Conservation (phyloP, 2,888 invertebrate genomes). For the Rapana venosa region DNA sequence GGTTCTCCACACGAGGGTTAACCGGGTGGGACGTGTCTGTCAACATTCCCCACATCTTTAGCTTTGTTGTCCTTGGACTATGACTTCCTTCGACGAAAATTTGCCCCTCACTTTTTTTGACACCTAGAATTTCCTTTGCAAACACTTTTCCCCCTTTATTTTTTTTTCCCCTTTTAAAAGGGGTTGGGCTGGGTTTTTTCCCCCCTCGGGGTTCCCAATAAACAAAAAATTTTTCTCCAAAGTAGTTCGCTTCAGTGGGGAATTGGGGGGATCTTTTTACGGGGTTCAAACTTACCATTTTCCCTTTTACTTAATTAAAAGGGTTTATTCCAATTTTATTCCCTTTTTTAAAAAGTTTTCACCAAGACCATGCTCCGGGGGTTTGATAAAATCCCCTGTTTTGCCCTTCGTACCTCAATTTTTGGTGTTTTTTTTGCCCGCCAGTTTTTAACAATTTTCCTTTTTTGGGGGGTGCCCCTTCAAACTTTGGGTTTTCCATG, state of each 20-base stretch:
- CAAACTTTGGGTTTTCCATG: too few species aligned
- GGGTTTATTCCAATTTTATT: neutral
- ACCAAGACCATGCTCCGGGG: constrained; percentile 1
- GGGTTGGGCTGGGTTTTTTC: neutral
- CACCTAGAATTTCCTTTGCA: neutral
- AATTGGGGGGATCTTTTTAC: constrained; percentile 24
- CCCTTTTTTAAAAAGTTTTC: too few species aligned
- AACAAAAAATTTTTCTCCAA: neutral
- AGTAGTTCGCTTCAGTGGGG: neutral
- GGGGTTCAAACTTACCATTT: neutral
- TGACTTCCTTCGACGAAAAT: constrained; percentile 17
- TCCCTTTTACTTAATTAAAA: too few species aligned
- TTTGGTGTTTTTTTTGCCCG: constrained; percentile 19
- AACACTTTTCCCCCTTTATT: too few species aligned
- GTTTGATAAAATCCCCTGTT: too few species aligned
- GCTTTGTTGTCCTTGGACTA: constrained; percentile 14
- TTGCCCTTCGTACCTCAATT: constrained; percentile 19
- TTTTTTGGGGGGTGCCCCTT: too few species aligned
- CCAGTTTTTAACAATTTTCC: too few species aligned
- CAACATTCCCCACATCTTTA: neutral
- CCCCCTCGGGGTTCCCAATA: neutral
- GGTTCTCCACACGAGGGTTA: neutral
- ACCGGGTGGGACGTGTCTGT: neutral
- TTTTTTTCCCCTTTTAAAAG: too few species aligned
- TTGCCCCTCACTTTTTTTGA: constrained; percentile 9